phyloP scores from a whole-genome alignment of 2,113 vertebrate species.

The Chitala chitala region DNA sequence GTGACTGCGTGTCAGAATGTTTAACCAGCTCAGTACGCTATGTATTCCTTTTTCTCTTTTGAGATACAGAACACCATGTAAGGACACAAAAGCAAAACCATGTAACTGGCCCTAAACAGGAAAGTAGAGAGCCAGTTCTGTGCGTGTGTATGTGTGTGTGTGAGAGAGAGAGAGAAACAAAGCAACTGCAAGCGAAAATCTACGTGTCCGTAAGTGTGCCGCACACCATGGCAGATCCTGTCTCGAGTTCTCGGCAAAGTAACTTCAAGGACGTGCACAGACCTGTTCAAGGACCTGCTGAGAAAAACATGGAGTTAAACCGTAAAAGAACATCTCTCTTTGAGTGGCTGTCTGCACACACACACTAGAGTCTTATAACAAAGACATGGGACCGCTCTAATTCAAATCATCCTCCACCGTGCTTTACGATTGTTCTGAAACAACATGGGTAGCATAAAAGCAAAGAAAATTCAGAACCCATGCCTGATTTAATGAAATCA shows the following conservation, averaged over 20 bases:
- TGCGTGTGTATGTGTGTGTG: slow-evolving; percentile 18
- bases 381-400: background rate
- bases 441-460: too few relatives aligned
- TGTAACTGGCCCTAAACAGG: background rate
- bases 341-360: background rate
- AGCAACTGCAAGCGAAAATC: background rate
- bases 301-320: background rate
- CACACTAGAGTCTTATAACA: background rate
- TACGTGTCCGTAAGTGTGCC: background rate
- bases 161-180: background rate
- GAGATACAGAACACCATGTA: slow-evolving; percentile 8
- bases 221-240: slow-evolving; percentile 18
- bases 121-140: background rate
- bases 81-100: slow-evolving; percentile 10
- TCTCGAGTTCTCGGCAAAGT: slow-evolving; percentile 11
- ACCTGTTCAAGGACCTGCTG: background rate
- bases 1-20: background rate
- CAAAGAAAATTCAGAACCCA: too few relatives aligned
- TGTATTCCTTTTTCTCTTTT: background rate
- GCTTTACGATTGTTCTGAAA: too few relatives aligned
- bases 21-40: background rate
- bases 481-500: too few relatives aligned
- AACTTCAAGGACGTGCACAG: background rate
- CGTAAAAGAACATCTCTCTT: background rate
- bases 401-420: background rate